These are phyloP conservation scores for Peromyscus melanophrys DNA, from an alignment of 2,797 vertebrate species.

Conservation along the genomic window DNA sequence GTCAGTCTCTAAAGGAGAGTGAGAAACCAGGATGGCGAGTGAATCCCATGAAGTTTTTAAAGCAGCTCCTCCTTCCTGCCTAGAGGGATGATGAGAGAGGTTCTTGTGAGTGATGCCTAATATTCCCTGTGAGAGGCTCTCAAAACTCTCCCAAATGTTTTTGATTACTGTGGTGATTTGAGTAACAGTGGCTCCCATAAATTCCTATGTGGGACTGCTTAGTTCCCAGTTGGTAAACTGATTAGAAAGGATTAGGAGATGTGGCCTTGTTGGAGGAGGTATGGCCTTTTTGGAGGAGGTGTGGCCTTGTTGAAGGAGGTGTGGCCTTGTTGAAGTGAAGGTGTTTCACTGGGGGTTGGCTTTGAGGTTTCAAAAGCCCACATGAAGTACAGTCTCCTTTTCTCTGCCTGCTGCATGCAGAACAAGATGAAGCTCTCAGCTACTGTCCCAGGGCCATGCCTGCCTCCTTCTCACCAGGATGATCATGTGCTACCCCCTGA, in stretches of 20 bases:
- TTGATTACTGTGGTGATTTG: neutral
- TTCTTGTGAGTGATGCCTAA: neutral
- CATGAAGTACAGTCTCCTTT: neutral
- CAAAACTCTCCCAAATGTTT: neutral
- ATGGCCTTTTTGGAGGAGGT: neutral
- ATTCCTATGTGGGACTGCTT: neutral
- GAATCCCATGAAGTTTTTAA: neutral
- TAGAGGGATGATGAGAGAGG: neutral
- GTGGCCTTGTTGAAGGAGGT: neutral
- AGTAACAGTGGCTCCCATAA: too few species aligned
- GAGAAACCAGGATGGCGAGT: neutral
- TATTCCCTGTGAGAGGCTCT: neutral
- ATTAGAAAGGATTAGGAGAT: neutral
- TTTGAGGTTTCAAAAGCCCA: neutral
- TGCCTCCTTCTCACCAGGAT: neutral
- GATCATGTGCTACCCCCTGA: neutral
- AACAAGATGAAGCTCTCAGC: neutral
- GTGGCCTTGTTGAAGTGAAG: neutral
- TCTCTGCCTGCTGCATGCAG: neutral
- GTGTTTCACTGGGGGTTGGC: neutral
- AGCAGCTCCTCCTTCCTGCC: neutral
- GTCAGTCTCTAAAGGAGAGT: neutral
- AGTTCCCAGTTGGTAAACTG: neutral
- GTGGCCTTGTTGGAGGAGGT: neutral
- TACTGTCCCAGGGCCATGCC: neutral